These are phyloP conservation scores for Aythya fuligula DNA, from an alignment of 2,797 vertebrate genomes.

Conservation along the genomic window DNA sequence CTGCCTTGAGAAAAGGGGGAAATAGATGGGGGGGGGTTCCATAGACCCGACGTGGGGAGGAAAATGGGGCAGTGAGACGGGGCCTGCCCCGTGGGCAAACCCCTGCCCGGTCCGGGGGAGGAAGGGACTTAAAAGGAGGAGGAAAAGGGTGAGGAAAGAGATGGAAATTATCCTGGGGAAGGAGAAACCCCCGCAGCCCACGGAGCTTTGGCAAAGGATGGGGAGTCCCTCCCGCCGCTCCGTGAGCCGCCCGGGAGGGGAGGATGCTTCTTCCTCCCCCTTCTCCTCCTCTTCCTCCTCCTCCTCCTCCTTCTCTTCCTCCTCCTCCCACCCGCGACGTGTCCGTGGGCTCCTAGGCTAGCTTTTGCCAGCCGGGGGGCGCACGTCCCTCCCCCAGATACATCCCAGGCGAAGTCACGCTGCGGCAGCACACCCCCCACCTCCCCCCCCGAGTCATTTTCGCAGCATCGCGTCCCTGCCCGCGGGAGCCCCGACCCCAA, in stretches of 20 bases:
- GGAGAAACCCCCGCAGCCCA: not conserved
- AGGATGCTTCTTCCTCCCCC: not conserved
- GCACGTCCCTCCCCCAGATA: fast-evolving
- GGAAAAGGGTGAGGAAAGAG: fast-evolving
- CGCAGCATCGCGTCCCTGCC: not conserved
- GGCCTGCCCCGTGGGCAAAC: not conserved
- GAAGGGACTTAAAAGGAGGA: not conserved
- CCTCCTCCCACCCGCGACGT: not conserved
- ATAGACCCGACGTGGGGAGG: not conserved
- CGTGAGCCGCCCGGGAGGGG: not conserved
- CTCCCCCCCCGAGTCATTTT: not conserved
- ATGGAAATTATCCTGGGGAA: not conserved
- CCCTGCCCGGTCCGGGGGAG: fast-evolving
- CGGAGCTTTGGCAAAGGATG: not conserved
- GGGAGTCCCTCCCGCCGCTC: not conserved
- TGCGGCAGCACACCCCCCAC: not conserved
- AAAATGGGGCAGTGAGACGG: not conserved
- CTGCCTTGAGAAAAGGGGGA: not conserved
- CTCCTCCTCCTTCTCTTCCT: not conserved
- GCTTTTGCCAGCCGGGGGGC: not conserved
- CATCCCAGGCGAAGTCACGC: not conserved
- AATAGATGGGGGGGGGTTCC: not conserved
- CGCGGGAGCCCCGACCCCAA: too few relatives aligned
- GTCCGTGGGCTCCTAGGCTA: not conserved
- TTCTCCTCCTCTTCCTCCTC: not conserved